phyloP scores from a whole-genome alignment of 2,888 invertebrate genomes.

The Nemapogon koenigi region DNA sequence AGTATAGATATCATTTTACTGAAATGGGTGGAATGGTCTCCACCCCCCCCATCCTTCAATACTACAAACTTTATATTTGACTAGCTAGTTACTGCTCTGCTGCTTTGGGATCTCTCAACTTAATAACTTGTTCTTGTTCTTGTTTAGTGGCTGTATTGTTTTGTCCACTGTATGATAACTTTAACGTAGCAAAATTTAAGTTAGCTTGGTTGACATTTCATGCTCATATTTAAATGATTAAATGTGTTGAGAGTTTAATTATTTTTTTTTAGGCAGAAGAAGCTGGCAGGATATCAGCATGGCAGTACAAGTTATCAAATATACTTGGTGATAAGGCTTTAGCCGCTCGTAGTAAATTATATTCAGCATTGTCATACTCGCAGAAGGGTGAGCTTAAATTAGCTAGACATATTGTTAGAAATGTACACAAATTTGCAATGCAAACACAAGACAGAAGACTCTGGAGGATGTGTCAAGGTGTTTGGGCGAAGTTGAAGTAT shows the following conservation, averaged over 20 bases:
- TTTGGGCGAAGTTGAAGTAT: constrained; percentile 84
- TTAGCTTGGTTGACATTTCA: constrained; percentile 13
- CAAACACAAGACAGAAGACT: constrained; percentile 68
- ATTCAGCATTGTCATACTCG: constrained; percentile 85
- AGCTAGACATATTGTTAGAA: constrained; percentile 68
- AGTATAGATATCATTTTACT: constrained; percentile 3
- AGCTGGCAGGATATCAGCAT: constrained; percentile 86
- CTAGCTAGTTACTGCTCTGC: no score
- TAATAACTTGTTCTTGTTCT: no score
- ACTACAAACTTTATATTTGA: no score
- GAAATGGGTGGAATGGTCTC: no score
- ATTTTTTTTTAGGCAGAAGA: constrained; percentile 74
- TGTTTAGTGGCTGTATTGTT: no score
- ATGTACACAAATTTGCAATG: constrained; percentile 38
- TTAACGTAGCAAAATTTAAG: constrained; percentile 1
- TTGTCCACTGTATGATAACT: no score
- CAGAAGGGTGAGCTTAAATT: constrained; percentile 75
- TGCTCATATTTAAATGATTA: constrained; percentile 9
- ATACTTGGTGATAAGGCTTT: constrained; percentile 83
- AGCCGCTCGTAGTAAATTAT: constrained; percentile 84
- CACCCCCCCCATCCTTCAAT: no score
- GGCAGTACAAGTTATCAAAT: constrained; percentile 82
- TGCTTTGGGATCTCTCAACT: no score
- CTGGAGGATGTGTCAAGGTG: constrained; percentile 83
- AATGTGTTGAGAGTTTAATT: background rate